Evolutionary conservation across 1,140 invertebrate species (phyloP).

Genomic region (Venturia canescens): DNA sequence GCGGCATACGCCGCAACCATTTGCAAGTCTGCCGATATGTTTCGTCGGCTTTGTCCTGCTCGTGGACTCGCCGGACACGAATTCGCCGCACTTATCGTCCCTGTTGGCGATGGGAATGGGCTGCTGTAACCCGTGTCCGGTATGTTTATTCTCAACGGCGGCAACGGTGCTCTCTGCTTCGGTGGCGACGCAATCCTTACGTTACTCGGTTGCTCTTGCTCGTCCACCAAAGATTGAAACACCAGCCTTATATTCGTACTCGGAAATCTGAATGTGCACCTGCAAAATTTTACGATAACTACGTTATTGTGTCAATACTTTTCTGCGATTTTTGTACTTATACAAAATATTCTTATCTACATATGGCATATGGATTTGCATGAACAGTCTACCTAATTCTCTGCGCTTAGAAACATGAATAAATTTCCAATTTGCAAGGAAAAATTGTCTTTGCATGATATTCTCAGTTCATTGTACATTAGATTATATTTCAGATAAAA

Average conservation of each 20-base stretch:
- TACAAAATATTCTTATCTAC: too few relatives aligned
- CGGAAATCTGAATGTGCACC: slow-evolving; percentile 96
- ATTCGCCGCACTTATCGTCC: slow-evolving; percentile 93
- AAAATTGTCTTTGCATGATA: too few relatives aligned
- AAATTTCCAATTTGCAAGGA: too few relatives aligned
- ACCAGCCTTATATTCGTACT: slow-evolving; percentile 97
- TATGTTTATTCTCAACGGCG: slow-evolving; percentile 92
- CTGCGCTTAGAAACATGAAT: too few relatives aligned
- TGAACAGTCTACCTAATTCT: too few relatives aligned
- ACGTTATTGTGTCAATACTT: too few relatives aligned
- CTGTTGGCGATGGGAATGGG: slow-evolving; percentile 95
- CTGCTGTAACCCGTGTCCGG: slow-evolving; percentile 90
- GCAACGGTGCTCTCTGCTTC: slow-evolving; percentile 77
- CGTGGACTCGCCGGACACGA: slow-evolving; percentile 98
- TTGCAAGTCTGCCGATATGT: slow-evolving; percentile 83
- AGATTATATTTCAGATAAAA: too few relatives aligned
- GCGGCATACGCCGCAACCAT: slow-evolving; percentile 85
- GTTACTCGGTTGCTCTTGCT: slow-evolving; percentile 75
- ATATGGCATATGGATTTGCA: too few relatives aligned
- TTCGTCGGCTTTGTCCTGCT: slow-evolving; percentile 81
- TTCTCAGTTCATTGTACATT: too few relatives aligned
- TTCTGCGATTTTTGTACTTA: too few relatives aligned
- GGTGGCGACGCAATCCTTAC: slow-evolving; percentile 71
- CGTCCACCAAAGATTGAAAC: slow-evolving; percentile 94
- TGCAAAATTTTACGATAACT: slow-evolving; percentile 76